Base-by-base conservation (phyloP, 2,113 vertebrate genomes). In the Phoxinus phoxinus region DNA sequence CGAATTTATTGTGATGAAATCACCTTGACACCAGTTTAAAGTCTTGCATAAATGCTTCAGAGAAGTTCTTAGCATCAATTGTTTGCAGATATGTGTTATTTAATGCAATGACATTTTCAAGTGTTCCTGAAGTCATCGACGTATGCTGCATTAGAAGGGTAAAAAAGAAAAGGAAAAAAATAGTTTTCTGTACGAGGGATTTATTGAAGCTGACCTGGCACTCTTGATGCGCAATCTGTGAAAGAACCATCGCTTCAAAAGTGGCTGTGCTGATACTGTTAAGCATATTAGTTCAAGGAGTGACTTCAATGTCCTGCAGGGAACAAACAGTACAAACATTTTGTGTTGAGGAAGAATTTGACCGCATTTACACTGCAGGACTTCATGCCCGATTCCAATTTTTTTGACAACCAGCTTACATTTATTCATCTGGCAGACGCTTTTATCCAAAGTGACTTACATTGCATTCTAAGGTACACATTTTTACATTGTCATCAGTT, bases 121-220 rank as follows among this genome's bases (percentile, higher is more conserved):
- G 74, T 76, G 48, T 2, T 76, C 17, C 73, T 76, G 27, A 10
- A 76, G 17, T 76, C 48, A 46, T 48, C 1, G 41, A 23, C 25
- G 4, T 41, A 9, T 41, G 21, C 69, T 72, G 23, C 6, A 72
- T 41, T 72, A 72, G 37, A 74, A 73, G 23, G 12, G 6, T 73
- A 41, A 15, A 46, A 73, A 73, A 37, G 1, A 46, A 25, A 46
- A 63, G 12, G 3, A 48, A 69, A 67, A 67, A 69, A 69, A n/a
- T n/a, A n/a, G n/a, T n/a, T 75, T 51, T 27, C 4, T 27, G 7
- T 25, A 35, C 0, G 25, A 51, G 44, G 73, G n/a, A 32, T 76
- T 51, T 76, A 30, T 76, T 32, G 2, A 76, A 51, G 74, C 74
- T 53, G 48, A 76, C 74, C 74, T 53, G 48, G 73, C 46, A 21